A percentile compares a stretch with the other conserved stretches of the same genome.
Evolutionary conservation across 2,797 vertebrate species (phyloP).

Genomic region (Gymnothorax reevesii): DNA sequence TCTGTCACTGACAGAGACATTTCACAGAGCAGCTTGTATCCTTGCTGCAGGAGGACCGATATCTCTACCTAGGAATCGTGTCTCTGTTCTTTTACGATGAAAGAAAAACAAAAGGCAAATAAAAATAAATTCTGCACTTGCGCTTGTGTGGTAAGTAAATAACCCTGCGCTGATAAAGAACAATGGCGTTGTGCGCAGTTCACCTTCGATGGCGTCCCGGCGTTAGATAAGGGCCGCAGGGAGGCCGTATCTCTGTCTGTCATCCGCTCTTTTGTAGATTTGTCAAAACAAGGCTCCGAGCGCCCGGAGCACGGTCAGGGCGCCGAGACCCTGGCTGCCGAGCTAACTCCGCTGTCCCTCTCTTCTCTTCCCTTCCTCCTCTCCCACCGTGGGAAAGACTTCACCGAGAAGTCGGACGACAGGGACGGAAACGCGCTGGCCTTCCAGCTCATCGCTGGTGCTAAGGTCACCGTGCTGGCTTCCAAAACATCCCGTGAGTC

Average conservation of each 20-base stretch:
- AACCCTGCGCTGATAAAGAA: conserved; percentile 46
- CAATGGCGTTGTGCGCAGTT: conserved; percentile 56
- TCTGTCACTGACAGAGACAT: neutral
- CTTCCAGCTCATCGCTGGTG: conserved; percentile 86
- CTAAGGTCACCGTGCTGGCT: conserved; percentile 84
- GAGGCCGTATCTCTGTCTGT: conserved; percentile 53
- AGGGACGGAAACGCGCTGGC: conserved; percentile 85
- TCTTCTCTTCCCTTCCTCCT: conserved; percentile 19
- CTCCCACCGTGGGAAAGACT: conserved; percentile 70
- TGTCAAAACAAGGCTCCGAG: conserved; percentile 23
- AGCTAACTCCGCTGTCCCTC: conserved; percentile 18
- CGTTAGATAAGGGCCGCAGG: conserved; percentile 44
- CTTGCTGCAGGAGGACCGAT: neutral
- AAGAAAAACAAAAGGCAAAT: conserved; percentile 3
- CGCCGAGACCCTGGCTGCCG: conserved; percentile 13
- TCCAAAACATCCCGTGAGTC: conserved; percentile 97
- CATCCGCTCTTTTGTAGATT: conserved; percentile 43
- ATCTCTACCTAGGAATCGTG: neutral
- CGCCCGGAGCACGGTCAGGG: neutral
- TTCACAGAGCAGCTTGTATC: neutral
- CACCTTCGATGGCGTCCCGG: conserved; percentile 61
- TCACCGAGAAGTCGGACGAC: conserved; percentile 77
- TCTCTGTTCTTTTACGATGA: neutral
- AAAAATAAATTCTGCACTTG: neutral
- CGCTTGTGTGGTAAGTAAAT: conserved; percentile 19